Percentiles rank a stretch among this genome's conserved stretches.
These are phyloP conservation scores for Fistularia commersonii DNA, from an alignment of 2,797 vertebrate genomes.

Conservation along the genomic window DNA sequence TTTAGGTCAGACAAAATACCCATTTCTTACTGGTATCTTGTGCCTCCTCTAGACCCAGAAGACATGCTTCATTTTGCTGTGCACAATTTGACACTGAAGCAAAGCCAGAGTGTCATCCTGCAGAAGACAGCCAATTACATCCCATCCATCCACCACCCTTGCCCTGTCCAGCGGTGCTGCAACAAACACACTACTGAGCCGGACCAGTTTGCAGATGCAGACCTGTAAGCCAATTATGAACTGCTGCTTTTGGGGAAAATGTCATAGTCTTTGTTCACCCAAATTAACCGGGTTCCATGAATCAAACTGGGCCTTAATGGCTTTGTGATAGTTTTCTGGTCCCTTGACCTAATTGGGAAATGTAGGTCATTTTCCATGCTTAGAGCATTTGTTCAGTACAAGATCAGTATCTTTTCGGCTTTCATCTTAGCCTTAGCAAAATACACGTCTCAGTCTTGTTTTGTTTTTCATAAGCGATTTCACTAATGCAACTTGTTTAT, in stretches of 20 bases:
- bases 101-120: not conserved
- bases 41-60: conserved; percentile 56
- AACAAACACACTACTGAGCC: conserved; percentile 7
- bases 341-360: not conserved
- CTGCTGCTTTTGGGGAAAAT: not conserved
- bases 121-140: conserved; percentile 35
- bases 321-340: conserved; percentile 1
- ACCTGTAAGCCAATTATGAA: conserved; percentile 35
- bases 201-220: conserved; percentile 70
- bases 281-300: conserved; percentile 3
- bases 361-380: not conserved
- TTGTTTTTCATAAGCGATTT: conserved; percentile 14
- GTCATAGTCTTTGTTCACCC: conserved; percentile 1
- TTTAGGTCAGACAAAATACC: not conserved
- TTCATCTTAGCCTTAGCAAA: conserved; percentile 5
- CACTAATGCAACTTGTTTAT: not conserved
- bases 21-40: conserved; percentile 1
- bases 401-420: conserved; percentile 3
- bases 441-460: conserved; percentile 44
- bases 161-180: conserved; percentile 42
- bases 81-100: conserved; percentile 27
- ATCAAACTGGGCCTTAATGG: not conserved
- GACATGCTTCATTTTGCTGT: conserved; percentile 47
- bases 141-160: conserved; percentile 56
- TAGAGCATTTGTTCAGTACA: conserved; percentile 11